Conservation (phyloP, 2,113 vertebrate species). For the Delphinus delphis region DNA sequence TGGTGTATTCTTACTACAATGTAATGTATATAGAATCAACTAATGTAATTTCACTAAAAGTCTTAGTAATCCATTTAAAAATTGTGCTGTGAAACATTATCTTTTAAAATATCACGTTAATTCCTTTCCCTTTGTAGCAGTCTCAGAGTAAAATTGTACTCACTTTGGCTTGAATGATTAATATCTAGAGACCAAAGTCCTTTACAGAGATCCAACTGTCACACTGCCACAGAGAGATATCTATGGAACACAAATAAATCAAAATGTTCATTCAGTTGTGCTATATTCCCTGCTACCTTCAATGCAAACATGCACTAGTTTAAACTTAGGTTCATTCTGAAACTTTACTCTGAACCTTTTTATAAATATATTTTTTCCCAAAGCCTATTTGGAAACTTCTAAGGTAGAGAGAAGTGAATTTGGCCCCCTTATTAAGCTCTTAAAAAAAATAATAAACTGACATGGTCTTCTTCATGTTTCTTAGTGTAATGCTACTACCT, state of each 20-base stretch:
- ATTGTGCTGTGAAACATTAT: background rate
- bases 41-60: slow-evolving; percentile 30
- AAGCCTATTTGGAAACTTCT: slow-evolving; percentile 6
- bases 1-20: background rate
- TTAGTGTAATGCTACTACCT: background rate
- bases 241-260: background rate
- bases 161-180: background rate
- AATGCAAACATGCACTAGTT: background rate
- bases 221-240: background rate
- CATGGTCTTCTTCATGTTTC: background rate
- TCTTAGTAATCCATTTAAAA: slow-evolving; percentile 32
- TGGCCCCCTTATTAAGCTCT: background rate
- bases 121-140: background rate
- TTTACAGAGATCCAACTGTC: background rate
- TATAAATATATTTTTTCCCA: background rate
- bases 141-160: slow-evolving; percentile 35
- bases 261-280: background rate
- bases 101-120: background rate
- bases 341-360: background rate
- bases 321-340: background rate
- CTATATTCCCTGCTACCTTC: background rate
- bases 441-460: background rate
- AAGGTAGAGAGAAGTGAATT: background rate
- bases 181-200: slow-evolving; percentile 1
- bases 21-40: slow-evolving; percentile 1